Conservation (phyloP, 2,113 vertebrate species). For the Boleophthalmus pectinirostris region DNA sequence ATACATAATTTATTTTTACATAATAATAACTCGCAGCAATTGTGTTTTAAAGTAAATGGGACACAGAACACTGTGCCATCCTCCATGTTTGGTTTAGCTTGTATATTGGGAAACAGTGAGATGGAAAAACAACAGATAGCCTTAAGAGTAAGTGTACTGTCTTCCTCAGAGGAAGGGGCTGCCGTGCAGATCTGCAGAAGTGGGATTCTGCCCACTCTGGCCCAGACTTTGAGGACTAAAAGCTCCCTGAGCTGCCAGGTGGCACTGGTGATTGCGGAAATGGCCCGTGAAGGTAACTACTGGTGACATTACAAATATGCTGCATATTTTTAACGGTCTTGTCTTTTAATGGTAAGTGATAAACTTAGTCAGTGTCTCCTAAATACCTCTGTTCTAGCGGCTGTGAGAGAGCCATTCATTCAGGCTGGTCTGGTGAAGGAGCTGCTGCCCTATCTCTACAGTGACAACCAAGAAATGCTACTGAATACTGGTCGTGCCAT, state of each 20-base stretch:
- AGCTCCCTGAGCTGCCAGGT: slow-evolving; percentile 75
- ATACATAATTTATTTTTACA: too few relatives aligned
- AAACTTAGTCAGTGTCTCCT: background rate
- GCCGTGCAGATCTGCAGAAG: slow-evolving; percentile 72
- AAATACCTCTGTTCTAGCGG: slow-evolving; percentile 65
- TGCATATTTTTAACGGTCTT: background rate
- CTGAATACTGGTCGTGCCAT: slow-evolving; percentile 86
- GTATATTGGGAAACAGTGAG: background rate
- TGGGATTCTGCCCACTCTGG: slow-evolving; percentile 76
- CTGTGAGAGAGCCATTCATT: slow-evolving; percentile 81
- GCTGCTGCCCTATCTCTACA: slow-evolving; percentile 82
- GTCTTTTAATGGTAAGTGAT: too few relatives aligned
- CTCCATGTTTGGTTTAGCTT: too few relatives aligned
- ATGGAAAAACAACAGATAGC: background rate
- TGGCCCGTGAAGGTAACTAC: slow-evolving; percentile 80
- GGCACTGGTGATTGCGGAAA: slow-evolving; percentile 83
- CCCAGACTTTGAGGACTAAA: slow-evolving; percentile 73
- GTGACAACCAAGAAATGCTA: slow-evolving; percentile 81
- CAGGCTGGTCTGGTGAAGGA: slow-evolving; percentile 80
- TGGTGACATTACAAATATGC: background rate
- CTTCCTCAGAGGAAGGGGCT: slow-evolving; percentile 76
- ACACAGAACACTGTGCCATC: too few relatives aligned
- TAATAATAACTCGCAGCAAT: too few relatives aligned
- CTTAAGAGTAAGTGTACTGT: background rate
- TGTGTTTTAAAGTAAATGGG: too few relatives aligned